Percentiles rank a stretch among this genome's conserved stretches.
These are phyloP conservation scores for Tamandua tetradactyla DNA, from an alignment of 2,797 vertebrate species.

Conservation along the genomic window DNA sequence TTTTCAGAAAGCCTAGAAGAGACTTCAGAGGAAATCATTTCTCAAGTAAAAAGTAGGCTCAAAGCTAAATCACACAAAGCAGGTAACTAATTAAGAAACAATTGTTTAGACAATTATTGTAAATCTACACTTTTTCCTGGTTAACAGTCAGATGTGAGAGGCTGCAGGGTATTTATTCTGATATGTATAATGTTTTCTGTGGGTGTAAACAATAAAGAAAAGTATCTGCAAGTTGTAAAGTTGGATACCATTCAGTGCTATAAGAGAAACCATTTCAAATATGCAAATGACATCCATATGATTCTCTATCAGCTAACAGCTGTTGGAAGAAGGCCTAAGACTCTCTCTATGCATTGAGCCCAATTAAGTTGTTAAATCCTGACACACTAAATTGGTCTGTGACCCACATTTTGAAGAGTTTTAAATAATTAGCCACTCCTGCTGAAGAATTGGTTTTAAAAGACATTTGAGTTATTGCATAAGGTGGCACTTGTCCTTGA, in stretches of 20 bases:
- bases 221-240: background rate
- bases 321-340: background rate
- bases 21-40: background rate
- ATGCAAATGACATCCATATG: background rate
- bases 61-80: constrained; percentile 38
- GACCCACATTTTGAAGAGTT: constrained; percentile 29
- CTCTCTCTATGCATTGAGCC: background rate
- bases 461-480: constrained; percentile 47
- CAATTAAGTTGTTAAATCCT: constrained; percentile 60
- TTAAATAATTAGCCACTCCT: constrained; percentile 57
- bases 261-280: constrained; percentile 5
- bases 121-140: constrained; percentile 14
- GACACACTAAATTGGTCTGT: constrained; percentile 30
- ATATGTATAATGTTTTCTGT: constrained; percentile 35
- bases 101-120: constrained; percentile 40
- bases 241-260: background rate
- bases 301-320: constrained; percentile 43
- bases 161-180: constrained; percentile 11
- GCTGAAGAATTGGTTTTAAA: constrained; percentile 11
- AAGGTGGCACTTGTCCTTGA: constrained; percentile 10
- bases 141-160: constrained; percentile 13
- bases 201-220: constrained; percentile 41
- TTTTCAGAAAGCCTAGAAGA: background rate
- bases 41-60: constrained; percentile 28
- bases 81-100: constrained; percentile 58